phyloP scores from a whole-genome alignment of 2,888 invertebrate species.

The Chironomus riparius region DNA sequence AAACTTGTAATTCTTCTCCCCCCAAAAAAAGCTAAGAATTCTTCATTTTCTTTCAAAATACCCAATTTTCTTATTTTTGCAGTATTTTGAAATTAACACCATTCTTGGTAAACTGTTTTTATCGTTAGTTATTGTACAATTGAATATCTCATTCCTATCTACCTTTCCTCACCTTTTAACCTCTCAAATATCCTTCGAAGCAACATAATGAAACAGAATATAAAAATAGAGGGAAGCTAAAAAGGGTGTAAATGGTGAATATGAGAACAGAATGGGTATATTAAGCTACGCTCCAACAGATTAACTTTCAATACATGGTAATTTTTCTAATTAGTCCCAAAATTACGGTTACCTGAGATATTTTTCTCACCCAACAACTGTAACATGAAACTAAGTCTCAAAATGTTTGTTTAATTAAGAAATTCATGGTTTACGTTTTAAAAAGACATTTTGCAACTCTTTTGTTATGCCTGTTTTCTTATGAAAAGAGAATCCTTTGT shows the following conservation, averaged over 20 bases:
- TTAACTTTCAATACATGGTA: slow-evolving; percentile 4
- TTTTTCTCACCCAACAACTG: neutral
- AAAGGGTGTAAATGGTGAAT: neutral
- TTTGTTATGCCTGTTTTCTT: neutral
- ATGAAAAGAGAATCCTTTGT: neutral
- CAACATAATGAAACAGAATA: neutral
- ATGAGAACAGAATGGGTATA: neutral
- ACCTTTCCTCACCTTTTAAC: no score
- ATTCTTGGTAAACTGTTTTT: no score
- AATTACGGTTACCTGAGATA: neutral
- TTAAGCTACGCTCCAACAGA: neutral
- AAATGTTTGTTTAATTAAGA: neutral
- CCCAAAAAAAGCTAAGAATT: no score
- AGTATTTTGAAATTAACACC: no score
- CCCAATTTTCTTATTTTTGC: no score
- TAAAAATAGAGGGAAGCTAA: neutral
- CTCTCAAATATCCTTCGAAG: no score
- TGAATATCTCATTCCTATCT: no score
- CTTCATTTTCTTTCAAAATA: no score
- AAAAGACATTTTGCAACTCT: neutral
- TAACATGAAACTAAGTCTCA: neutral
- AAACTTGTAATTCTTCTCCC: no score
- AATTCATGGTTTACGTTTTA: neutral
- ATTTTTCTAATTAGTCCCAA: slow-evolving; percentile 5
- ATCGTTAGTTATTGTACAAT: no score